Evolutionary conservation across 2,888 invertebrate genomes (phyloP).

Genomic region (Cynaeus angustus): DNA sequence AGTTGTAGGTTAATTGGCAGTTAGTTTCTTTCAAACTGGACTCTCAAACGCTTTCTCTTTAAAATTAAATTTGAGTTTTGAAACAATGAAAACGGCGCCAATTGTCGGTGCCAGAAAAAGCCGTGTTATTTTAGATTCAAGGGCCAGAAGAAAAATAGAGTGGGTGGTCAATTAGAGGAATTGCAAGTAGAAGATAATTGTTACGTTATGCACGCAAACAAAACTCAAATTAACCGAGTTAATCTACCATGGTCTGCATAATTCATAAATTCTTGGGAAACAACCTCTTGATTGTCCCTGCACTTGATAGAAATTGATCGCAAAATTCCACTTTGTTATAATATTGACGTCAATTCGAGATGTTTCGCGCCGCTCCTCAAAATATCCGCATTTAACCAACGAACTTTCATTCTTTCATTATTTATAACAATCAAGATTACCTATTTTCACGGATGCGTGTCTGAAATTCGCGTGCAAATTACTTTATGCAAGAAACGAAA

Average conservation of each 20-base stretch:
- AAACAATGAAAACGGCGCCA: background rate
- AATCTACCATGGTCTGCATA: background rate
- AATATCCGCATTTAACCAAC: too few relatives aligned
- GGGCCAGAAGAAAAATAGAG: too few relatives aligned
- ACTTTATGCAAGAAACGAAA: background rate
- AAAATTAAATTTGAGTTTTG: background rate
- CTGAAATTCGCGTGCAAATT: background rate
- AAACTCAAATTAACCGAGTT: background rate
- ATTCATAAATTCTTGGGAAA: too few relatives aligned
- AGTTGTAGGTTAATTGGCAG: too few relatives aligned
- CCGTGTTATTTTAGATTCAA: background rate
- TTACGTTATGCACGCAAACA: too few relatives aligned
- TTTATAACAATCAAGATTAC: constrained; percentile 2
- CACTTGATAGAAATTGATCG: background rate
- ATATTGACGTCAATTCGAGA: background rate
- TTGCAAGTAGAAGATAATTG: background rate
- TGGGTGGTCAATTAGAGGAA: too few relatives aligned
- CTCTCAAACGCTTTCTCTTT: too few relatives aligned
- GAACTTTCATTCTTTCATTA: too few relatives aligned
- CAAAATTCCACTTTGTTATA: background rate
- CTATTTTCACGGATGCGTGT: background rate
- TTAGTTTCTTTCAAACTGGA: too few relatives aligned
- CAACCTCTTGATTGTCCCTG: background rate
- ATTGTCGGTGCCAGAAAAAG: background rate
- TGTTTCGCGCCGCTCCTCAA: background rate